Evolutionary conservation across 1,140 invertebrate genomes (phyloP).

Genomic region (Neodiprion fabricii): DNA sequence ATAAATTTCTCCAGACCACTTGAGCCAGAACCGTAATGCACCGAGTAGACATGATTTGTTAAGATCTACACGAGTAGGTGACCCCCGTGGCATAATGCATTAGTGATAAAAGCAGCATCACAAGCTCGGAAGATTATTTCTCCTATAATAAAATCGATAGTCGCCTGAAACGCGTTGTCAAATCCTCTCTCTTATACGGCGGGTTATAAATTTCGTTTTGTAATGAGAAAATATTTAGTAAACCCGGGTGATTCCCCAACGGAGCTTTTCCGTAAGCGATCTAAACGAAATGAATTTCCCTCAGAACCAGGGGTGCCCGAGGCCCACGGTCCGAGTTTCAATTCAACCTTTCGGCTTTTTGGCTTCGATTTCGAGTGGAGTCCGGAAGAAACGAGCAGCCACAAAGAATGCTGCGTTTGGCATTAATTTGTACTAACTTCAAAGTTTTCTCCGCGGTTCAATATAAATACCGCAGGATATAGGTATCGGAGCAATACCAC

Average conservation of each 20-base stretch:
- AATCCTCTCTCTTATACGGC: too few species aligned
- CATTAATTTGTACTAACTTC: neutral
- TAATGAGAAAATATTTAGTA: slow-evolving; percentile 17
- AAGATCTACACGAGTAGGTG: too few species aligned
- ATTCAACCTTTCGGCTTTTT: neutral
- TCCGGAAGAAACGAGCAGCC: neutral
- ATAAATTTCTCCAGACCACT: neutral
- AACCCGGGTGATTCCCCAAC: neutral
- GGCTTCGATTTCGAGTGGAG: neutral
- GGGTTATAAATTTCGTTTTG: neutral
- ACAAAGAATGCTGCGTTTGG: neutral
- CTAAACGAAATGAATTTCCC: slow-evolving; percentile 12
- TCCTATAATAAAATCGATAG: too few species aligned
- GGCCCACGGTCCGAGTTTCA: neutral
- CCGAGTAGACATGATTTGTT: neutral
- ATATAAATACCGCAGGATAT: neutral
- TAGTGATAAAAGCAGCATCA: too few species aligned
- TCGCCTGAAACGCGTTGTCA: too few species aligned
- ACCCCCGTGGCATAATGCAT: too few species aligned
- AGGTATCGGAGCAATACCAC: neutral
- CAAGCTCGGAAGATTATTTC: too few species aligned
- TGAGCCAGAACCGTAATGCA: neutral
- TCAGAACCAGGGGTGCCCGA: neutral
- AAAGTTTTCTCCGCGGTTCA: neutral
- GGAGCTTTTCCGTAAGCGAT: neutral